These are phyloP conservation scores for Drosophila nikananu DNA, from an alignment of 1,140 invertebrate genomes.

Conservation along the genomic window DNA sequence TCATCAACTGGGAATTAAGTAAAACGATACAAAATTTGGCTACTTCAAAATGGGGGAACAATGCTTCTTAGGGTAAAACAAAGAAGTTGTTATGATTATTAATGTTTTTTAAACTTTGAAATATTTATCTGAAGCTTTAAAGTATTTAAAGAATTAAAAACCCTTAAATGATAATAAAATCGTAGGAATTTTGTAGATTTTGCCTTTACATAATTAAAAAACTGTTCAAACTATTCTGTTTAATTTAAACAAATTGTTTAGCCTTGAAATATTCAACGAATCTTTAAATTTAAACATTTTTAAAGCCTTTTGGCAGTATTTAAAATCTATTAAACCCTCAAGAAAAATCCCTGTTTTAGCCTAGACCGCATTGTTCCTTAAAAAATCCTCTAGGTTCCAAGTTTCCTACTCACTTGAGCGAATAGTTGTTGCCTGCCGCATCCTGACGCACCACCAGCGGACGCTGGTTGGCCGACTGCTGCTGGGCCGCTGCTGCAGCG, in stretches of 20 bases:
- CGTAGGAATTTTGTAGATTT: too few relatives aligned
- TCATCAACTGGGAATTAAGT: constrained; percentile 44
- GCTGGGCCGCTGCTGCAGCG: constrained; percentile 70
- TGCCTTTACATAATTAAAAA: not conserved
- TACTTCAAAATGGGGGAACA: constrained; percentile 7
- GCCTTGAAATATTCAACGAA: too few relatives aligned
- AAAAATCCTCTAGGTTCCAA: rapidly evolving
- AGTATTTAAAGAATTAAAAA: not conserved
- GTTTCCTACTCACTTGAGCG: constrained; percentile 87
- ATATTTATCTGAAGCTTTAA: not conserved
- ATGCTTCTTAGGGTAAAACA: not conserved
- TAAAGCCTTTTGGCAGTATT: not conserved
- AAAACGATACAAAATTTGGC: constrained; percentile 27
- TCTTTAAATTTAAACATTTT: rapidly evolving
- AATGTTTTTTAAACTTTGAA: not conserved
- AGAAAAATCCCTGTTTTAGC: not conserved
- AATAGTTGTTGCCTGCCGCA: constrained; percentile 86
- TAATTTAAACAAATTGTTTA: not conserved
- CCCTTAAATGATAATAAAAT: not conserved
- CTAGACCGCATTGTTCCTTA: too few relatives aligned
- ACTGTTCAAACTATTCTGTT: not conserved
- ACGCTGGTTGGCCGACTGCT: constrained; percentile 84
- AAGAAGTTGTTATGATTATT: not conserved
- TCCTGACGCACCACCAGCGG: constrained; percentile 90
- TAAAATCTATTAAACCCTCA: not conserved